Percentiles rank a stretch among this genome's conserved stretches.
Conservation (phyloP, 64 coral and sea anemone genomes). For the Cladopsammia gracilis region DNA sequence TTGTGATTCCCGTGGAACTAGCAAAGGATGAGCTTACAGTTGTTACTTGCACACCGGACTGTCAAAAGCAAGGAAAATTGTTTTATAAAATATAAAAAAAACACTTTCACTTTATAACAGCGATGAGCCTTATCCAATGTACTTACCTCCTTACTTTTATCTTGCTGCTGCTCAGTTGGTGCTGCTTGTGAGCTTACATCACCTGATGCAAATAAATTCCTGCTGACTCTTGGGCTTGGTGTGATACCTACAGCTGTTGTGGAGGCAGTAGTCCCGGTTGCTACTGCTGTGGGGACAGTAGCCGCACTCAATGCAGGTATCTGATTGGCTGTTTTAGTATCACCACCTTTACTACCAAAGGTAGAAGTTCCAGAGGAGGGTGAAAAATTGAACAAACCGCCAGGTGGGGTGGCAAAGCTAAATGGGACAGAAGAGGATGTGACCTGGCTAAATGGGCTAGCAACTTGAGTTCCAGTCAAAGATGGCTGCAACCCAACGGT, state of each 20-base stretch:
- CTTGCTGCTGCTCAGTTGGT: not conserved
- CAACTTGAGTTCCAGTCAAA: not conserved
- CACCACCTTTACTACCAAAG: not conserved
- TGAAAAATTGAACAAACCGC: not conserved
- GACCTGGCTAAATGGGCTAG: not conserved
- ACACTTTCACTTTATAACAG: too few relatives aligned
- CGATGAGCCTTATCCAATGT: not conserved
- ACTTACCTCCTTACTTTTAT: not conserved
- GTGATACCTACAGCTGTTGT: conserved; percentile 9
- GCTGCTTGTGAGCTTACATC: not conserved
- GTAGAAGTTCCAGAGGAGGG: not conserved
- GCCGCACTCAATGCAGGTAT: not conserved
- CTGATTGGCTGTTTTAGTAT: not conserved
- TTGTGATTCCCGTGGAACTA: not conserved
- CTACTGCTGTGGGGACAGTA: too few relatives aligned
- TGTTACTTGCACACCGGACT: not conserved
- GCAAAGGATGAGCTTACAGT: not conserved
- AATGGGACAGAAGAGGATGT: not conserved
- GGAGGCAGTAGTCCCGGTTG: not conserved
- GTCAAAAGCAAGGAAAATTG: not conserved
- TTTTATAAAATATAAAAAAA: not conserved
- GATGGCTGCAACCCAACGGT: conserved; percentile 4
- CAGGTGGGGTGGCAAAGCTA: conserved; percentile 10
- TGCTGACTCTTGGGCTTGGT: conserved; percentile 33
- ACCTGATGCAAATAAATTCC: conserved; percentile 35